These are phyloP conservation scores for Bilobella aurantiaca DNA, from an alignment of 1,140 invertebrate genomes.

Conservation along the genomic window DNA sequence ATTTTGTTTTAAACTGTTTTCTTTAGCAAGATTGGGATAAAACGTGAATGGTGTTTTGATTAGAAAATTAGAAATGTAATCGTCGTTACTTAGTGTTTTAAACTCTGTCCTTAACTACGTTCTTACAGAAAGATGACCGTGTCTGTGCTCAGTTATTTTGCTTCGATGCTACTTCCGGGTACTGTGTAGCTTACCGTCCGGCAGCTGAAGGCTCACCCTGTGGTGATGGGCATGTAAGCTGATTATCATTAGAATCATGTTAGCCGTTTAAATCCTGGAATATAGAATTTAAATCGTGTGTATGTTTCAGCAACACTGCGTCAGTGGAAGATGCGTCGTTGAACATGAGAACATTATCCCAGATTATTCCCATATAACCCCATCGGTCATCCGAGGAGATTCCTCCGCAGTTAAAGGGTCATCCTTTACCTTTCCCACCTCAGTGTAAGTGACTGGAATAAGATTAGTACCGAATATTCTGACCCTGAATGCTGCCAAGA, in stretches of 20 bases:
- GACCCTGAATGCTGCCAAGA: no score
- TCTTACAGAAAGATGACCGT: conserved; percentile 71
- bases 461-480: no score
- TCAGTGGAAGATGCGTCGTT: conserved; percentile 77
- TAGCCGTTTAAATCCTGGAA: conserved; percentile 9
- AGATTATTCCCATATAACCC: conserved; percentile 78
- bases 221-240: conserved; percentile 75
- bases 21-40: no score
- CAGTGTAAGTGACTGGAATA: conserved; percentile 31
- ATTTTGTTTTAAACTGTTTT: no score
- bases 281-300: no score
- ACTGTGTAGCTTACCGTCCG: conserved; percentile 83
- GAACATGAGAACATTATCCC: conserved; percentile 89
- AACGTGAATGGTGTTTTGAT: no score
- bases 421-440: conserved; percentile 28
- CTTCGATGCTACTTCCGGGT: conserved; percentile 84
- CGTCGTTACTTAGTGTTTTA: no score
- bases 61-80: no score
- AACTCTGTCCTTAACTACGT: conserved; percentile 10
- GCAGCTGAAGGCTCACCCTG: conserved; percentile 87
- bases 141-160: conserved; percentile 92
- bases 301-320: conserved; percentile 67
- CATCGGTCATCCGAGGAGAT: conserved; percentile 55
- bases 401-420: conserved; percentile 29
- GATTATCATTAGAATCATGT: conserved; percentile 9